Evolutionary conservation across 2,888 invertebrate species (phyloP).

Genomic region (Tetheella fluctuosa): DNA sequence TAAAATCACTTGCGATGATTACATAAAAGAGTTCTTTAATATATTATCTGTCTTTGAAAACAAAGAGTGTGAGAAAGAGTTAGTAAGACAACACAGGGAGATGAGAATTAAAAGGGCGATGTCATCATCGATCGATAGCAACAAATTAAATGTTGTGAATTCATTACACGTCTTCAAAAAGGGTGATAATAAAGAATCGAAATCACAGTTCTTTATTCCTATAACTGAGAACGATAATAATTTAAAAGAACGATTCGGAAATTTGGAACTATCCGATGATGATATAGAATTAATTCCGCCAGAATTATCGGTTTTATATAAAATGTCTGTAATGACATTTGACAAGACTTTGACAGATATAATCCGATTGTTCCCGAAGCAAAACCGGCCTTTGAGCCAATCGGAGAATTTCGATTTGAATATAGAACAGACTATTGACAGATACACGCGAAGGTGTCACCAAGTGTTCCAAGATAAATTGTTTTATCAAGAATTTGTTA

Average conservation of each 20-base stretch:
- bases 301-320: slow-evolving; percentile 67
- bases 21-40: slow-evolving; percentile 69
- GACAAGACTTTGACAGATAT: slow-evolving; percentile 72
- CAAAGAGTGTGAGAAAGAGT: slow-evolving; percentile 68
- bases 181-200: slow-evolving; percentile 72
- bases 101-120: slow-evolving; percentile 62
- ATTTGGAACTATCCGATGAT: slow-evolving; percentile 68
- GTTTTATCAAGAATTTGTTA: slow-evolving; percentile 75
- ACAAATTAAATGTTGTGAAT: slow-evolving; percentile 71
- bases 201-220: slow-evolving; percentile 79
- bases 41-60: slow-evolving; percentile 61
- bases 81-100: slow-evolving; percentile 56
- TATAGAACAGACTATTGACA: slow-evolving; percentile 73
- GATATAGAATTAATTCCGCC: slow-evolving; percentile 65
- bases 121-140: slow-evolving; percentile 71
- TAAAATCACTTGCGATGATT: slow-evolving; percentile 76
- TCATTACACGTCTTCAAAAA: slow-evolving; percentile 75
- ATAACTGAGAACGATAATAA: slow-evolving; percentile 64
- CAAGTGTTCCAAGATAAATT: slow-evolving; percentile 80
- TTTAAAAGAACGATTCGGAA: slow-evolving; percentile 67
- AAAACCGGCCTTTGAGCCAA: slow-evolving; percentile 76
- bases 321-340: slow-evolving; percentile 53
- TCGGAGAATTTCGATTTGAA: slow-evolving; percentile 75
- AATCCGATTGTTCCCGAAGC: slow-evolving; percentile 74
- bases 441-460: slow-evolving; percentile 76